Base-by-base conservation (phyloP, 1,140 invertebrate genomes). In the Zophobas atratus region DNA sequence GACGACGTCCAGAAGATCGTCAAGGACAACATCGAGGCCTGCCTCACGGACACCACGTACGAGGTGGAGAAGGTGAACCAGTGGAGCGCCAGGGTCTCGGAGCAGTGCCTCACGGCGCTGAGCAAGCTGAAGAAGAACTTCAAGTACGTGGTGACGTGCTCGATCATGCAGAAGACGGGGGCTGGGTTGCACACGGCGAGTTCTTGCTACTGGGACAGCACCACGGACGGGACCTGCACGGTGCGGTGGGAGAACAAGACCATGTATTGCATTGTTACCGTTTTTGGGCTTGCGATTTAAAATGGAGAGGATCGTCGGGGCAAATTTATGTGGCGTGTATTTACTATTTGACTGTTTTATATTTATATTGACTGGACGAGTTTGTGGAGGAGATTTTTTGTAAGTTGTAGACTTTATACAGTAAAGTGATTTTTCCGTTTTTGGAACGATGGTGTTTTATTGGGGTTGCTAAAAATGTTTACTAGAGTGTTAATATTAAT, bases 211-310 rank as follows among this genome's bases (percentile, higher is more conserved):
- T 99, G 98, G 98, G 98, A 99, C 86, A 98, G 96, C 81, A 91
- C 93, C 8, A 98, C 97, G 2, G 98, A 99, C 89, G 96, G 96
- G 78, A 97, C 96, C 77, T 99, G 97, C 87, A 99, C 97, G 0
- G 96, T 99, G 1, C 94, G 97, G 83, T 99, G 98, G 98, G 98
- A 99, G 85, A 99, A 99, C 86, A 99, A 99, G 88, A 97, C 95
- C 38, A 98, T 99, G 95, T 99, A 98, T 86, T 99, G 97, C 87
- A 98, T 99, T 82, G 96, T 87, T 0, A 85, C 86, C 6, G 84
- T 86, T 36, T 87, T 87, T 78, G 86, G 85, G 70, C 71, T 86
- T 6, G 85, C 85, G 1, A 86, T 86, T 76, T 86, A 77, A 83
- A 4, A 8, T 46, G 43, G 8, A 3, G 8, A 72, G 6, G 20